These are phyloP conservation scores for Danaus plexippus DNA, from an alignment of 1,140 invertebrate genomes.

Conservation along the genomic window DNA sequence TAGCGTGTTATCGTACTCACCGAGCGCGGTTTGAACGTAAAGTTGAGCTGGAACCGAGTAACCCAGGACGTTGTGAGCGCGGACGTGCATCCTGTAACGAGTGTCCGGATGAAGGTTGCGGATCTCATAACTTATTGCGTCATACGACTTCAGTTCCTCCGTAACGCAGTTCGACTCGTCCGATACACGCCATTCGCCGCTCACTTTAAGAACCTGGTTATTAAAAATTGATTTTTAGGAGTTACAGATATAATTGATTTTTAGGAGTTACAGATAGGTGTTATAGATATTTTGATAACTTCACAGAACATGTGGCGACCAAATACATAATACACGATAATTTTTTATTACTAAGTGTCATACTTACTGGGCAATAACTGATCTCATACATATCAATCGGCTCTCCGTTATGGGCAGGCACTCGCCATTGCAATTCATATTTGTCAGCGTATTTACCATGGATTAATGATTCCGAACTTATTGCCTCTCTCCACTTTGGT, in stretches of 20 bases:
- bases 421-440: conserved; percentile 86
- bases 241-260: neutral
- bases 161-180: conserved; percentile 73
- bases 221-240: conserved; percentile 1
- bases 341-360: conserved; percentile 1
- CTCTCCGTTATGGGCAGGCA: conserved; percentile 90
- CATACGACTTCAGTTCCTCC: conserved; percentile 72
- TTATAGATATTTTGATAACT: too few species aligned
- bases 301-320: too few species aligned
- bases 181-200: conserved; percentile 75
- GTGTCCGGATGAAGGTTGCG: conserved; percentile 80
- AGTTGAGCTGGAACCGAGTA: conserved; percentile 81
- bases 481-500: conserved; percentile 62
- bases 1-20: conserved; percentile 76
- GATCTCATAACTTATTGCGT: conserved; percentile 78
- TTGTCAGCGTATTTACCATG: conserved; percentile 78
- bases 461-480: conserved; percentile 55
- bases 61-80: conserved; percentile 88
- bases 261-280: neutral
- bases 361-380: conserved; percentile 83
- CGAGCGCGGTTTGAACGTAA: conserved; percentile 86
- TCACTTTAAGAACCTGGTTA: conserved; percentile 71
- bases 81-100: conserved; percentile 85
- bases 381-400: conserved; percentile 88
- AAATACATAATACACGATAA: too few species aligned